phyloP scores from a whole-genome alignment of 2,888 invertebrate genomes.

The Nephrotoma guestfalica region DNA sequence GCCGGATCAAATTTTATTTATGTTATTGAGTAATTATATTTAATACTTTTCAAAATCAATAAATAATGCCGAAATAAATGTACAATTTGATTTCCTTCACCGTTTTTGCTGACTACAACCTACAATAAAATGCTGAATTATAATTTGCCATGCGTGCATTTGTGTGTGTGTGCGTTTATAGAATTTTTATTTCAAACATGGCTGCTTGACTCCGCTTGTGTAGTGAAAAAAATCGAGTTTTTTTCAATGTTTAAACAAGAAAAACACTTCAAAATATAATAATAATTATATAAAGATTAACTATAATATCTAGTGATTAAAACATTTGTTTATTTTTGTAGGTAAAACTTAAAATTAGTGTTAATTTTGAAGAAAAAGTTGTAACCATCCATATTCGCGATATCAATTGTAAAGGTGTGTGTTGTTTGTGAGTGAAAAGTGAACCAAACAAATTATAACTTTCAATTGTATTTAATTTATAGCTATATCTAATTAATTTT shows the following conservation, averaged over 20 bases:
- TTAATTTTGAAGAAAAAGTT: background rate
- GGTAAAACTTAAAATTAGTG: background rate
- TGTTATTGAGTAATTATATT: slow-evolving; percentile 22
- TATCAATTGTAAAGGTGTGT: background rate
- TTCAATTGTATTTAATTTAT: background rate
- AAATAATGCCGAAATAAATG: background rate
- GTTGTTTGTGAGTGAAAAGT: background rate
- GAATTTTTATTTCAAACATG: background rate
- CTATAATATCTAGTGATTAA: background rate
- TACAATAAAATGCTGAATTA: background rate
- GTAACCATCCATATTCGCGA: background rate
- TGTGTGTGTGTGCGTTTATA: background rate
- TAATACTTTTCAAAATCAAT: background rate
- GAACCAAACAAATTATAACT: background rate
- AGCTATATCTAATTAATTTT: background rate
- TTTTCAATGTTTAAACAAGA: background rate
- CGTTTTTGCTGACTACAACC: background rate
- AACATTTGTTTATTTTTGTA: background rate
- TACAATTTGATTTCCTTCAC: background rate
- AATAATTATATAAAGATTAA: background rate
- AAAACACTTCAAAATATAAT: background rate
- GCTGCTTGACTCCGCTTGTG: background rate
- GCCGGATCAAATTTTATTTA: slow-evolving; percentile 41
- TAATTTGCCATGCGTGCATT: background rate
- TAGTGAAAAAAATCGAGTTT: background rate